A percentile compares a stretch with the other conserved stretches of the same genome.
These are phyloP conservation scores for Phylloscopus trochiloides DNA, from an alignment of 2,113 vertebrate species.

Conservation along the genomic window DNA sequence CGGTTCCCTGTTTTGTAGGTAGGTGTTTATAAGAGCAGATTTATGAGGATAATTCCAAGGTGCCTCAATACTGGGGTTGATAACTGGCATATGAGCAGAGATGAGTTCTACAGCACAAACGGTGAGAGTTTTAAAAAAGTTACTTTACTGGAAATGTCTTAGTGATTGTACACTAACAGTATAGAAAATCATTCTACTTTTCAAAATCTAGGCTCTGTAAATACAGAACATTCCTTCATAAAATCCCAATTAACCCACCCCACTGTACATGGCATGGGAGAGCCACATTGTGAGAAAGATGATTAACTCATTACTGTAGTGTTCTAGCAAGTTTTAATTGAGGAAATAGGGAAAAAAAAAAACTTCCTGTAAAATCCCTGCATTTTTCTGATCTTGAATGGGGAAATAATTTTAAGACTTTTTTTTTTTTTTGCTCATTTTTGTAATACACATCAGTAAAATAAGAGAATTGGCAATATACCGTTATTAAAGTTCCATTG, in stretches of 20 bases:
- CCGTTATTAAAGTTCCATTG: not conserved
- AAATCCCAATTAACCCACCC: not conserved
- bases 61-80: not conserved
- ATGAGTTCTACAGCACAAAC: not conserved
- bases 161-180: not conserved
- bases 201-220: not conserved
- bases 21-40: not conserved
- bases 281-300: not conserved
- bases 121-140: not conserved
- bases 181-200: not conserved
- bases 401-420: not conserved
- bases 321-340: not conserved
- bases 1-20: not conserved
- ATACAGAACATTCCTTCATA: not conserved
- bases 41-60: not conserved
- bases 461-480: not conserved
- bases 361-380: not conserved
- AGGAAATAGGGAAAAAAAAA: not conserved
- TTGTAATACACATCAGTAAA: not conserved
- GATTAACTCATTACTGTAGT: not conserved
- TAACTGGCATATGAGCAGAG: not conserved
- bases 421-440: not conserved
- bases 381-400: not conserved
- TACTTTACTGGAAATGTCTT: not conserved
- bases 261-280: not conserved